These are phyloP conservation scores for Petromus typicus DNA, from an alignment of 2,113 vertebrate genomes.

Conservation along the genomic window DNA sequence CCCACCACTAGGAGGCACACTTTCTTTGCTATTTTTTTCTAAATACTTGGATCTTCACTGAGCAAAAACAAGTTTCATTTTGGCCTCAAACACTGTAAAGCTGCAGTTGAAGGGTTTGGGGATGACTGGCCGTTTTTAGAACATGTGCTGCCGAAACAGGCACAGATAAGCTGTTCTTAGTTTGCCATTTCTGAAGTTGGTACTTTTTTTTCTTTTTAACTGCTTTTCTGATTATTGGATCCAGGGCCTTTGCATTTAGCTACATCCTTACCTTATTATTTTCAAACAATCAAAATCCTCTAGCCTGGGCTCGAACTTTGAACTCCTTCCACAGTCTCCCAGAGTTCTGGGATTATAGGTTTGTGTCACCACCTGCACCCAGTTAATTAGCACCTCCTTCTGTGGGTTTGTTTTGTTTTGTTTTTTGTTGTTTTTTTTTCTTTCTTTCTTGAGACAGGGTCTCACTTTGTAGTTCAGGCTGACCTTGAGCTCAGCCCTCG, in stretches of 20 bases:
- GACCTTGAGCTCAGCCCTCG: too few relatives aligned
- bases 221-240: background rate
- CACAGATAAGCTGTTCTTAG: background rate
- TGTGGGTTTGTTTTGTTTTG: background rate
- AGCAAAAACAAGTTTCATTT: background rate
- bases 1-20: constrained; percentile 59
- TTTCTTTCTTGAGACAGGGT: too few relatives aligned
- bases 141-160: background rate
- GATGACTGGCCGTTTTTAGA: background rate
- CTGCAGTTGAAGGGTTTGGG: background rate
- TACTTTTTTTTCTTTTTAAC: background rate
- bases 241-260: background rate
- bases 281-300: background rate
- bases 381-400: background rate
- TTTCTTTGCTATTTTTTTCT: background rate
- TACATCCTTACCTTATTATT: background rate
- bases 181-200: background rate
- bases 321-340: background rate
- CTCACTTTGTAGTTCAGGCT: too few relatives aligned
- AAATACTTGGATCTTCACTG: background rate
- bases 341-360: background rate
- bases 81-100: background rate
- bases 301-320: background rate
- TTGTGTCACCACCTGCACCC: background rate
- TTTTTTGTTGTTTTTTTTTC: too few relatives aligned